Conservation (phyloP, 1,140 invertebrate species). For the Samia ricini region DNA sequence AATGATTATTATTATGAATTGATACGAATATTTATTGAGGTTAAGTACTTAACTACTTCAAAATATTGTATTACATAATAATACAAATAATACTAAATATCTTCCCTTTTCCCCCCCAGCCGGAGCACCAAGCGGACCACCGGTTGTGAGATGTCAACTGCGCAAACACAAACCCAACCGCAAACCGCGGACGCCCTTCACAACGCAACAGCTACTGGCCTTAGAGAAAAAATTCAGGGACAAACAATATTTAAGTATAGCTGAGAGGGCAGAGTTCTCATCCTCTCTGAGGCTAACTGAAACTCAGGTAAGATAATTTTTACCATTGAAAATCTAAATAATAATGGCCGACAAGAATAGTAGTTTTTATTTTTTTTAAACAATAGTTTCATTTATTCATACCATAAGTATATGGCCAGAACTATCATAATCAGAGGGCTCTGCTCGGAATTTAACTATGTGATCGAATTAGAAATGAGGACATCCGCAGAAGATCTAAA, state of each 20-base stretch:
- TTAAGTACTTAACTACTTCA: too few species aligned
- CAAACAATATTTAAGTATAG: conserved; percentile 97
- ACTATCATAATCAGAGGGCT: too few species aligned
- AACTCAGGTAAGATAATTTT: conserved; percentile 85
- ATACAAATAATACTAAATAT: too few species aligned
- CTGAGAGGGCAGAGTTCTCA: conserved; percentile 97
- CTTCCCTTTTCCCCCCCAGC: too few species aligned
- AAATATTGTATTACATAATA: too few species aligned
- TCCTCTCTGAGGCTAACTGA: conserved; percentile 96
- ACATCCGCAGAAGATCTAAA: too few species aligned
- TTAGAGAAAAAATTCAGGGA: conserved; percentile 97
- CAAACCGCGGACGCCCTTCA: conserved; percentile 98
- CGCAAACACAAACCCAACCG: conserved; percentile 96
- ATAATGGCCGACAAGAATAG: not conserved
- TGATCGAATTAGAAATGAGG: too few species aligned
- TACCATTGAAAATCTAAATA: not conserved
- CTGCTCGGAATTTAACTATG: too few species aligned
- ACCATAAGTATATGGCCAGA: too few species aligned
- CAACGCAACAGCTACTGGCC: conserved; percentile 94
- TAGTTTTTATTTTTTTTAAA: not conserved
- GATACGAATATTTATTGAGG: too few species aligned
- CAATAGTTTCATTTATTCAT: not conserved
- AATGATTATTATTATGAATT: too few species aligned
- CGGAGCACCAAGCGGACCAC: conserved; percentile 78
- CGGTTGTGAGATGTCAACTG: conserved; percentile 93